phyloP scores from a whole-genome alignment of 2,797 vertebrate genomes.

The Aphelocoma californica region DNA sequence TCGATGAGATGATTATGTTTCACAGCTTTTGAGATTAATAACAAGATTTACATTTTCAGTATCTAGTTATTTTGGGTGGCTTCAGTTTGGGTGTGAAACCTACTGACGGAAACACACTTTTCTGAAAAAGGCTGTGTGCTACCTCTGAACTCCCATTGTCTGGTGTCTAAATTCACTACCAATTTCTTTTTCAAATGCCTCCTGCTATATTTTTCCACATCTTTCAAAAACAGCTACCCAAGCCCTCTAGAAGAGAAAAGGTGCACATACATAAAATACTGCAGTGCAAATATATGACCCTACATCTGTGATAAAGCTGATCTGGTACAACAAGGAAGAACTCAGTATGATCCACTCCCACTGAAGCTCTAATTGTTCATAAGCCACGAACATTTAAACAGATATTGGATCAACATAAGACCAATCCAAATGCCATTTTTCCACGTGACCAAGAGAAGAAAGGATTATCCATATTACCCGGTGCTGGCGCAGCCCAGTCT shows the following conservation, averaged over 20 bases:
- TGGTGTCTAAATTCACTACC: neutral
- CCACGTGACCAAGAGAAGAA: neutral
- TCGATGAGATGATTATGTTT: neutral
- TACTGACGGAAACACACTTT: neutral
- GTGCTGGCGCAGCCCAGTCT: fast-evolving
- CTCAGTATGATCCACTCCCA: neutral
- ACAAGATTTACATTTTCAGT: neutral
- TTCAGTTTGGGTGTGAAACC: neutral
- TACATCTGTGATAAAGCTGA: neutral
- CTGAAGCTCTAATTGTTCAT: neutral
- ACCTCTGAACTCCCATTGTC: neutral
- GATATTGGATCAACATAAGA: neutral
- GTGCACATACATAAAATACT: neutral
- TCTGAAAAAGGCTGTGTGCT: neutral
- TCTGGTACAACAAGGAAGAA: neutral
- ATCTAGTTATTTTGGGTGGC: neutral
- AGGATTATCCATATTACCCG: neutral
- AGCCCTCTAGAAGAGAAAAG: neutral
- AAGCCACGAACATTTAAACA: neutral
- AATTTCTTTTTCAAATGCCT: neutral
- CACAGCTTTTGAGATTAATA: neutral
- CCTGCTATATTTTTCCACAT: neutral
- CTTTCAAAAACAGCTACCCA: neutral
- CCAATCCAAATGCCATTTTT: neutral
- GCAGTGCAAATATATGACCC: neutral